phyloP scores from a whole-genome alignment of 2,888 invertebrate genomes.

The Operophtera brumata region DNA sequence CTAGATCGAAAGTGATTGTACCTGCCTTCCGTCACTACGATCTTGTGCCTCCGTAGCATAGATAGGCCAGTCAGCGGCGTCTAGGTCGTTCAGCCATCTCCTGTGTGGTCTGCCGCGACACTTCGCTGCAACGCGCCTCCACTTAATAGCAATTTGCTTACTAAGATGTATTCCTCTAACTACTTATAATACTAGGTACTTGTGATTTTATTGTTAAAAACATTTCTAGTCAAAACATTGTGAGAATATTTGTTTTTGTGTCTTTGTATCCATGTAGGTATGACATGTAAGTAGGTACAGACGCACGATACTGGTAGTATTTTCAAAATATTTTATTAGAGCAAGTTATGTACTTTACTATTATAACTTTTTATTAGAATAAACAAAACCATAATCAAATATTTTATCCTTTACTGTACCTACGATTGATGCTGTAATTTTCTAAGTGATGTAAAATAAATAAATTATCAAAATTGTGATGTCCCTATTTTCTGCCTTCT shows the following conservation, averaged over 20 bases:
- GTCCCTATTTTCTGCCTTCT: too few relatives aligned
- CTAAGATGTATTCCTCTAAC: neutral
- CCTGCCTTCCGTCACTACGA: too few relatives aligned
- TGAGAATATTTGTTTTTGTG: conserved; percentile 12
- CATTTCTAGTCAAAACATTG: conserved; percentile 22
- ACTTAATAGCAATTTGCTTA: neutral
- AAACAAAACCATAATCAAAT: neutral
- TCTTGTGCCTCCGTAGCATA: too few relatives aligned
- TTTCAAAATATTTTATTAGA: neutral
- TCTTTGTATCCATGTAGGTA: neutral
- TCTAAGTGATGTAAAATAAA: conserved; percentile 5
- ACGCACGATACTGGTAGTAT: neutral
- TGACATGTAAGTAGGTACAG: neutral
- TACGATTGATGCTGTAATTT: neutral
- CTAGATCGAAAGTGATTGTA: too few relatives aligned
- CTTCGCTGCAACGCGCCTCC: neutral
- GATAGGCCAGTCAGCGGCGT: too few relatives aligned
- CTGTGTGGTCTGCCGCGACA: neutral
- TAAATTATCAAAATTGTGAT: too few relatives aligned
- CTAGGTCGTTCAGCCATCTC: too few relatives aligned
- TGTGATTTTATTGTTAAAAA: conserved; percentile 13
- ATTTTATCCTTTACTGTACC: conserved; percentile 1
- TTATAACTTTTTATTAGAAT: neutral
- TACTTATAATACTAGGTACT: neutral
- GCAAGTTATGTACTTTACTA: neutral